Base-by-base conservation (phyloP, 2,113 vertebrate genomes). In the Nothobranchius kuhntae region DNA sequence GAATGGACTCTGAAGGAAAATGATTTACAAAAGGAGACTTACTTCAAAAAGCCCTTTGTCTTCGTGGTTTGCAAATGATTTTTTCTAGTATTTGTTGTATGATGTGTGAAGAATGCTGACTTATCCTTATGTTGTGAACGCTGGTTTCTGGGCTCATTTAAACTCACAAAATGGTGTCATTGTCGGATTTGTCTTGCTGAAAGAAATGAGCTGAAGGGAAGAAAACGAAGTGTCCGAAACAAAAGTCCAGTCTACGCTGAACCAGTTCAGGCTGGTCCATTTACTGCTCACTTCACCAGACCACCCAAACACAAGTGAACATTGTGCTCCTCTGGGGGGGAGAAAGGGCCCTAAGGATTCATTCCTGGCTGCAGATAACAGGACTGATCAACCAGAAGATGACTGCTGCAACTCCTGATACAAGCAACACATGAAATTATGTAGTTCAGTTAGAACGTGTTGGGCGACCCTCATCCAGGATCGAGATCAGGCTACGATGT, bases 261-360 rank as follows among this genome's bases (percentile, higher is more conserved):
- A 75, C 80, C 55, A 51, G 86, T 81, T 66, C 65, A 65, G 55
- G 8, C 74, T 62, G 66, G 59, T 61, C 73, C 45, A 68, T 84
- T 53, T 76, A 54, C 63, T 62, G 66, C 61, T 61, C 73, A 48
- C 68, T 84, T 53, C 77, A 54, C 63, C 17, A 56, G 88, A 90
- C 89, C 89, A 91, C 90, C 88, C 86, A 87, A 71, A 45, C 79
- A 91, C 81, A 90, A 89, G 71, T 65, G 68, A 54, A 84, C 81
- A 71, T 85, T 90, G 83, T 89, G 36, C 73, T 79, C 57, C 74
- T 73, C 70, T 75, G 63, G 68, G 82, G 66, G 78, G 82, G 64
- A 77, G 54, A 70, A 55, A 24, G 36, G 55, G 67, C 46, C 55
- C 53, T 61, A 21, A 21, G 21, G 73, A 60, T 66, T 64, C 13